Evolutionary conservation across 2,797 vertebrate species (phyloP), one percentile per base, ranked within the genome.

Genomic region (Anolis apletophallus): DNA sequence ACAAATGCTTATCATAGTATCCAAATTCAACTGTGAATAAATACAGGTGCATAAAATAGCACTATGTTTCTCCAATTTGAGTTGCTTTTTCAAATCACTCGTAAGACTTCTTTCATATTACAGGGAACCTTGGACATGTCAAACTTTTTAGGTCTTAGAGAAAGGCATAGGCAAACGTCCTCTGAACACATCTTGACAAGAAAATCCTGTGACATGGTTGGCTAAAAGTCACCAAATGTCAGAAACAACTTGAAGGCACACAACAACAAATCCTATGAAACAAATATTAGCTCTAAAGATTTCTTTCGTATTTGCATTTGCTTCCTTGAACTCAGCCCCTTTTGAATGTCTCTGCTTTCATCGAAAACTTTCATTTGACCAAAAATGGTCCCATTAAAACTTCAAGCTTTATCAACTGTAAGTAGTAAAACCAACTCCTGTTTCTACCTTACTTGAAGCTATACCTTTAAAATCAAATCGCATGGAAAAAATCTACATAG

Each of bases 21-120:
- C 76, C 79, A 75, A 57, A 77, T 80, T 85, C 86, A 80, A 85
- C 81, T 87, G 32, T 59, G 77, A 86, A 86, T 81, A 91, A 84
- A 55, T 2, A 84, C 34, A 80, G 72, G 54, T 69, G 74, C 36
- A 64, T 54, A n/a, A n/a, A n/a, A n/a, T n/a, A 17, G 46, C 23
- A 21, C 40, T 78, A 55, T 84, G 32, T 21, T 55, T 61, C 3
- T 16, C 23, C 69, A 11, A 23, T 72, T 55, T 79, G 13, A 55
- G 61, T 54, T 77, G n/a, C 7, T 52, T 82, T 85, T 50, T 73
- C 12, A 54, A 46, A 57, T 79, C 36, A 79, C 13, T 71, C 11
- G 61, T 57, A 34, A 67, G 50, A 46, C 16, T 78, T 86, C 14
- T 55, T 79, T 55, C 52, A 21, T 80, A 26, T 36, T 21, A 64